Percentiles rank a stretch among this genome's conserved stretches.
These are phyloP conservation scores for Sinocyclocheilus anshuiensis DNA, from an alignment of 2,113 vertebrate genomes.

Conservation along the genomic window DNA sequence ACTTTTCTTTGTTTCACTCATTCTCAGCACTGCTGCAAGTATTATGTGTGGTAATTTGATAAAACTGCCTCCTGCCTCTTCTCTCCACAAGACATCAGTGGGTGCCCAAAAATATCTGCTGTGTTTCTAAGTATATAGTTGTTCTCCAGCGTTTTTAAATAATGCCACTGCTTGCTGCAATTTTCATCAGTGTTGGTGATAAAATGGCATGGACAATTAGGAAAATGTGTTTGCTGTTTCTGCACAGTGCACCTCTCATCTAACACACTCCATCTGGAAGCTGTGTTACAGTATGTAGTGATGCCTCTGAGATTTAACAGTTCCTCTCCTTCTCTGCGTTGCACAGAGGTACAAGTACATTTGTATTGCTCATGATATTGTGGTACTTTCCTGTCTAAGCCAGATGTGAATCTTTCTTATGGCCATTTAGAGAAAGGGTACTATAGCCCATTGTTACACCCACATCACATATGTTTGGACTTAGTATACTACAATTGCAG, in stretches of 20 bases:
- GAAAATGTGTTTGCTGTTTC: conserved; percentile 26
- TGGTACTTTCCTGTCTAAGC: neutral
- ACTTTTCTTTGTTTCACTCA: neutral
- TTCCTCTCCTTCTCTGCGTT: neutral
- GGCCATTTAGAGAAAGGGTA: neutral
- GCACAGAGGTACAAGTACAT: neutral
- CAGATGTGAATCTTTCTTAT: neutral
- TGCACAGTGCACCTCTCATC: neutral
- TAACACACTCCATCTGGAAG: conserved; percentile 17
- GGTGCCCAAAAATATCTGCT: neutral
- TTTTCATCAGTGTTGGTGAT: conserved; percentile 25
- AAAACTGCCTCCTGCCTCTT: neutral
- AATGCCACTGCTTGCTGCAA: neutral
- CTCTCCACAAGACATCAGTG: conserved; percentile 6
- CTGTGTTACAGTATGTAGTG: neutral
- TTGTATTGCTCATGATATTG: neutral
- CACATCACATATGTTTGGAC: neutral
- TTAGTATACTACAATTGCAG: neutral
- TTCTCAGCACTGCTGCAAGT: neutral
- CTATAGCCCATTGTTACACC: neutral
- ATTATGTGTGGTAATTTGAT: conserved; percentile 14
- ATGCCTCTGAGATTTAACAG: neutral
- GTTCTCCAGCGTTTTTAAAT: conserved; percentile 5
- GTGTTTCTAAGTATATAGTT: neutral
- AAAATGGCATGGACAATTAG: conserved; percentile 35